phyloP scores from a whole-genome alignment of 2,797 vertebrate species.

The Eurystomus glaucurus region DNA sequence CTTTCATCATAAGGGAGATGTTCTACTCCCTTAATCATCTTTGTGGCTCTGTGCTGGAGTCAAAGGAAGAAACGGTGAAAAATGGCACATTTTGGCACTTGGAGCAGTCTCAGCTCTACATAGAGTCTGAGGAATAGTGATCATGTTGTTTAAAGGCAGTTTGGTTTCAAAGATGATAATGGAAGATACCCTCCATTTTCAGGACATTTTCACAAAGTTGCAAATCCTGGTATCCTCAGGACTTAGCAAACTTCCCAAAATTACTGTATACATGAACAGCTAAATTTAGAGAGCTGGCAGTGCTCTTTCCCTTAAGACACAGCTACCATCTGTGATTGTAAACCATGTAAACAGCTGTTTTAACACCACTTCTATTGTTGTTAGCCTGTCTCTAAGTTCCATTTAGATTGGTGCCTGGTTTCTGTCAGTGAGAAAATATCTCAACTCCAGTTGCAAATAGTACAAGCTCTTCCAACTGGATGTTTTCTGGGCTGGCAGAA shows the following conservation, averaged over 20 bases:
- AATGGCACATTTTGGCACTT: neutral
- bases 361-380: neutral
- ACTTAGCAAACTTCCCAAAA: neutral
- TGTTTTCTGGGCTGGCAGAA: neutral
- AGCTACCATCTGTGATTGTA: neutral
- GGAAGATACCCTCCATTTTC: neutral
- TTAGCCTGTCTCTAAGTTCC: neutral
- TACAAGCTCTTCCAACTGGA: neutral
- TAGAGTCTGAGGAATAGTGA: neutral
- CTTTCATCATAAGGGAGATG: too few species aligned
- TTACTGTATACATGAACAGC: neutral
- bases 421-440: neutral
- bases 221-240: neutral
- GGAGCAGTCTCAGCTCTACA: neutral
- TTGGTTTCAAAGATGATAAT: neutral
- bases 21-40: too few species aligned
- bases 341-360: neutral
- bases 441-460: neutral
- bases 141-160: neutral
- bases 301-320: neutral
- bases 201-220: neutral
- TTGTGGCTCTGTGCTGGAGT: too few species aligned
- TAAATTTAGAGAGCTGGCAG: neutral
- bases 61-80: neutral
- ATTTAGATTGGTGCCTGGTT: neutral